Evolutionary conservation across 2,113 vertebrate species (phyloP).

Genomic region (Rhipidura dahli): DNA sequence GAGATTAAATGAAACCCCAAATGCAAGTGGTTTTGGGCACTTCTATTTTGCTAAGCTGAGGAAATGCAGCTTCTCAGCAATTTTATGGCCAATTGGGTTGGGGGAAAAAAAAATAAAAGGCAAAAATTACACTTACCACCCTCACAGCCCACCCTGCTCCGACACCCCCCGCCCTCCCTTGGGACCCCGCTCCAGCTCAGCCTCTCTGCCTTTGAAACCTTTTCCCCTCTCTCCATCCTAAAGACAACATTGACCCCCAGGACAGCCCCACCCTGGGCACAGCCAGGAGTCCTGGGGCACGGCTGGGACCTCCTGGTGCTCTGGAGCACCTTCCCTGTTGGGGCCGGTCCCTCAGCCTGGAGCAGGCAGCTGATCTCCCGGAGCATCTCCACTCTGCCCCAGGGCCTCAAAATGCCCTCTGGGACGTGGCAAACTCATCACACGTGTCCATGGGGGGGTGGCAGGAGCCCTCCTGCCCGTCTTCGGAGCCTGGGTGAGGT

Average conservation of each 20-base stretch:
- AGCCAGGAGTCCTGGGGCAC: background rate
- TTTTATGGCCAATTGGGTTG: slow-evolving; percentile 45
- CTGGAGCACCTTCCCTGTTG: fast-evolving
- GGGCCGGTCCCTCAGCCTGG: fast-evolving
- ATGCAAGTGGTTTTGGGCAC: slow-evolving; percentile 23
- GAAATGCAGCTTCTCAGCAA: slow-evolving; percentile 45
- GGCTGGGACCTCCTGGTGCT: fast-evolving
- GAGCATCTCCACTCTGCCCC: background rate
- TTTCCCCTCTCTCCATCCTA: background rate
- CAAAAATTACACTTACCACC: background rate
- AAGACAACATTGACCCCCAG: fast-evolving
- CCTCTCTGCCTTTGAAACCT: background rate
- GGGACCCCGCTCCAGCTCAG: background rate
- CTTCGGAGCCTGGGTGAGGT: fast-evolving
- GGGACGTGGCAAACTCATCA: background rate
- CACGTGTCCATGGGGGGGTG: fast-evolving
- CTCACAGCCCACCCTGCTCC: background rate
- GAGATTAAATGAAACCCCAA: slow-evolving; percentile 64
- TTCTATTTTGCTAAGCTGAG: background rate
- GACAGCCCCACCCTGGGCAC: background rate
- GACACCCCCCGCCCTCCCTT: background rate
- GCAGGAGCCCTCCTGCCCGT: background rate
- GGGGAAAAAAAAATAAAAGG: background rate
- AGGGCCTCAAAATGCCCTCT: fast-evolving
- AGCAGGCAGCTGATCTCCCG: fast-evolving